Evolutionary conservation across 2,888 invertebrate genomes (phyloP).

Genomic region (Melinopterus prodromus): DNA sequence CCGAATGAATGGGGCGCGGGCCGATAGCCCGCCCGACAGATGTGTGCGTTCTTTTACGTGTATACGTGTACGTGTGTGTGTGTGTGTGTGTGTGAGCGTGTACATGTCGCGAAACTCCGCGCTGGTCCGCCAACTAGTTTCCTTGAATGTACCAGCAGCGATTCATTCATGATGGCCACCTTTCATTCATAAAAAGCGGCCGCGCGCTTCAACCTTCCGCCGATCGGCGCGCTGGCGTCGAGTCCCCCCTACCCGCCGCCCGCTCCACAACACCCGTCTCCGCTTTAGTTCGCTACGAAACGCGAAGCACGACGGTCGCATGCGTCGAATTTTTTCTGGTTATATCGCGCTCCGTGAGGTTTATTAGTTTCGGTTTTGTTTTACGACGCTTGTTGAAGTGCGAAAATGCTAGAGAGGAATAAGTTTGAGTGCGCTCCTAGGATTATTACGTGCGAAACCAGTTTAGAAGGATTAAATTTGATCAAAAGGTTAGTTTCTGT

Average conservation of each 20-base stretch:
- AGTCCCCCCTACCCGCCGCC: constrained; percentile 40
- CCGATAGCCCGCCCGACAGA: background rate
- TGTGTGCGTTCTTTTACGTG: constrained; percentile 24
- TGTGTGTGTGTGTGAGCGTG: constrained; percentile 28
- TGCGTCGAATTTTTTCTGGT: constrained; percentile 11
- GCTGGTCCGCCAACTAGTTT: constrained; percentile 53
- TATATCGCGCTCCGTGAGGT: background rate
- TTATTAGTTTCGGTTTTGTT: background rate
- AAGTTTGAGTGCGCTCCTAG: background rate
- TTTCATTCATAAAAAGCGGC: constrained; percentile 77
- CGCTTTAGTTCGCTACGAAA: constrained; percentile 31
- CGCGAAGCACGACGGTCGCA: constrained; percentile 10
- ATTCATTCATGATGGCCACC: constrained; percentile 78
- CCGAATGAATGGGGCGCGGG: constrained; percentile 48
- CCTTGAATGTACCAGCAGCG: constrained; percentile 61
- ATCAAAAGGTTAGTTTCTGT: background rate
- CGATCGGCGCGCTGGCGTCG: constrained; percentile 55
- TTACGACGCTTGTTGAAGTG: background rate
- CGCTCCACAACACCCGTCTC: constrained; percentile 20
- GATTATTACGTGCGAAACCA: background rate
- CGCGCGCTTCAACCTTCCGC: constrained; percentile 57
- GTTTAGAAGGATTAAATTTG: background rate
- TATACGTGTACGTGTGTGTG: constrained; percentile 24
- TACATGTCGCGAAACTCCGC: constrained; percentile 10
- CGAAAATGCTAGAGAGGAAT: background rate